Evolutionary conservation across 1,140 invertebrate genomes (phyloP), one percentile per base, ranked within the genome.

Genomic region (Cyclargus thomasi): DNA sequence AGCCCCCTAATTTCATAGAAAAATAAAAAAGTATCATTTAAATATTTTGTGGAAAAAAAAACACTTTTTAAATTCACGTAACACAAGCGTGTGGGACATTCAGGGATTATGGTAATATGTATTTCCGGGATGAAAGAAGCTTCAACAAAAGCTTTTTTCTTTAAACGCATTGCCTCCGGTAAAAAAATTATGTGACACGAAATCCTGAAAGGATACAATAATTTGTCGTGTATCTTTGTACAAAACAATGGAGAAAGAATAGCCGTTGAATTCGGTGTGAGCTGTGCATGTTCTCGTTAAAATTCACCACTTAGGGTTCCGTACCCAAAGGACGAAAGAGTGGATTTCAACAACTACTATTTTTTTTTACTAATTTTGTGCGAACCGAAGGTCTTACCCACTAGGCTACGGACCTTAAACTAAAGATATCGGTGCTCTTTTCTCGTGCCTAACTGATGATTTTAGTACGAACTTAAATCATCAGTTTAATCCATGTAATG

Each of bases 71-170:
- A 59, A 59, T 59, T 59, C 55, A 20, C 4, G 18, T 18, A 55
- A 55, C 53, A 55, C 18, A 18, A 59, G 20, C 17, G 55, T 21
- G 55, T 11, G 18, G 55, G 17, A 59, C 14, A 21, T 59, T 20
- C 20, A 21, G 17, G 55, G 55, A 59, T 59, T 59, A 59, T 59
- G 17, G 6, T 20, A 59, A 55, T 55, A 55, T 55, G 53, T 55
- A 20, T 55, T 59, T 18, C 17, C 17, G 2, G 55, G 18, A 59
- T 59, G 55, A 59, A 21, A 18, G 55, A 59, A 47, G 17, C 55
- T 59, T 59, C 10, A 59, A 21, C 10, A 21, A 59, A 20, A 20
- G 17, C 55, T 21, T 59, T 21, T 59, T 59, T 20, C 55, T 59
- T 59, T 59, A 20, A 59, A 18, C 18, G 53, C 18, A 59, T 55